Conservation (phyloP, 1,140 invertebrate species). For the Dinoponera quadriceps region DNA sequence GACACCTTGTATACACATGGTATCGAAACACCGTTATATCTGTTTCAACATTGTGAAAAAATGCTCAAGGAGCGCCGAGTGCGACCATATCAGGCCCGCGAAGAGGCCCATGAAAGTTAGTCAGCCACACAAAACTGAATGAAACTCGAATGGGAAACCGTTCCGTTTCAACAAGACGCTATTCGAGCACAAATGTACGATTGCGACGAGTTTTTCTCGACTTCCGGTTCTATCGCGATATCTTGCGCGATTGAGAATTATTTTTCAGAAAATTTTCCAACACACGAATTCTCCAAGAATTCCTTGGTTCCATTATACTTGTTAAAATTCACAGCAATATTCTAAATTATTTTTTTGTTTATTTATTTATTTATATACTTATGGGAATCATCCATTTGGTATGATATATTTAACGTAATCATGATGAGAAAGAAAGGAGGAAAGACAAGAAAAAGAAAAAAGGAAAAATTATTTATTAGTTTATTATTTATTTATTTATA, state of each 20-base stretch:
- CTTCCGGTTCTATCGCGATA: background rate
- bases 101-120: background rate
- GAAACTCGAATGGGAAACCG: background rate
- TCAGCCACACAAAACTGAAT: background rate
- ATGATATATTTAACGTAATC: too few relatives aligned
- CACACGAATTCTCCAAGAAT: too few relatives aligned
- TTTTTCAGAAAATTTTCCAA: background rate
- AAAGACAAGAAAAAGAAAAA: too few relatives aligned
- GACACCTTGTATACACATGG: background rate
- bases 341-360: too few relatives aligned
- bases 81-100: background rate
- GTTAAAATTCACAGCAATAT: too few relatives aligned
- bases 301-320: too few relatives aligned
- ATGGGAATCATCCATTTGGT: too few relatives aligned
- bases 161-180: background rate
- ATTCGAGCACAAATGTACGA: background rate
- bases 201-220: background rate
- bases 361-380: too few relatives aligned
- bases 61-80: background rate
- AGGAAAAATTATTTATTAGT: too few relatives aligned
- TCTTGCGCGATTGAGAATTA: background rate
- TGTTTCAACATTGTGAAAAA: constrained; percentile 29
- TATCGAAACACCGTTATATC: constrained; percentile 2
- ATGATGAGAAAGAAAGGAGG: too few relatives aligned
- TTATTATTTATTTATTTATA: too few relatives aligned